Conservation (phyloP, 1,140 invertebrate genomes). For the Colletes latitarsis region DNA sequence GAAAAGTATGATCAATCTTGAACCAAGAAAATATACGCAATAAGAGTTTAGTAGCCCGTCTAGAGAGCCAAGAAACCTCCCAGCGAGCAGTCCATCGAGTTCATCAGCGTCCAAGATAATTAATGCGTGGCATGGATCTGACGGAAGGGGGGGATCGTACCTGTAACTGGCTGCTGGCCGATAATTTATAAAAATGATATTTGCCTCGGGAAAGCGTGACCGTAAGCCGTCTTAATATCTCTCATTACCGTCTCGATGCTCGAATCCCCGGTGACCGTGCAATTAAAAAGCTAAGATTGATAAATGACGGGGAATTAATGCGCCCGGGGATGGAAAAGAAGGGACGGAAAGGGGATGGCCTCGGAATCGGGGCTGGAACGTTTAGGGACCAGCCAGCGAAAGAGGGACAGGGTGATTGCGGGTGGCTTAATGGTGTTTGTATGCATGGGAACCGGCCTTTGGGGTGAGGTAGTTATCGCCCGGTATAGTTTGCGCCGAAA, state of each 20-base stretch:
- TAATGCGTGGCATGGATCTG: slow-evolving; percentile 29
- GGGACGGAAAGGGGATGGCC: slow-evolving; percentile 44
- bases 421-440: slow-evolving; percentile 78
- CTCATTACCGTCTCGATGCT: slow-evolving; percentile 64
- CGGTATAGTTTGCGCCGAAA: slow-evolving; percentile 53
- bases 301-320: slow-evolving; percentile 79
- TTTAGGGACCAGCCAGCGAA: slow-evolving; percentile 41
- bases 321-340: slow-evolving; percentile 48
- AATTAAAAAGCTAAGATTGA: slow-evolving; percentile 81
- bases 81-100: background rate
- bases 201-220: slow-evolving; percentile 47
- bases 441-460: slow-evolving; percentile 71
- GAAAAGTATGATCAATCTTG: too few relatives aligned
- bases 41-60: too few relatives aligned
- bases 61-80: background rate
- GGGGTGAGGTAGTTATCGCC: slow-evolving; percentile 64
- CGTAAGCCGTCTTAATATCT: slow-evolving; percentile 68
- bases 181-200: slow-evolving; percentile 66
- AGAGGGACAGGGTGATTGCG: slow-evolving; percentile 67
- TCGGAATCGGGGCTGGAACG: slow-evolving; percentile 50
- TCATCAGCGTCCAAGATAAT: slow-evolving; percentile 15
- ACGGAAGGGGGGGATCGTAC: background rate
- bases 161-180: background rate
- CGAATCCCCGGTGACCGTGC: slow-evolving; percentile 66
- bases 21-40: too few relatives aligned